Evolutionary conservation across 2,113 vertebrate species (phyloP).

Genomic region (Xyliphius kryptos): DNA sequence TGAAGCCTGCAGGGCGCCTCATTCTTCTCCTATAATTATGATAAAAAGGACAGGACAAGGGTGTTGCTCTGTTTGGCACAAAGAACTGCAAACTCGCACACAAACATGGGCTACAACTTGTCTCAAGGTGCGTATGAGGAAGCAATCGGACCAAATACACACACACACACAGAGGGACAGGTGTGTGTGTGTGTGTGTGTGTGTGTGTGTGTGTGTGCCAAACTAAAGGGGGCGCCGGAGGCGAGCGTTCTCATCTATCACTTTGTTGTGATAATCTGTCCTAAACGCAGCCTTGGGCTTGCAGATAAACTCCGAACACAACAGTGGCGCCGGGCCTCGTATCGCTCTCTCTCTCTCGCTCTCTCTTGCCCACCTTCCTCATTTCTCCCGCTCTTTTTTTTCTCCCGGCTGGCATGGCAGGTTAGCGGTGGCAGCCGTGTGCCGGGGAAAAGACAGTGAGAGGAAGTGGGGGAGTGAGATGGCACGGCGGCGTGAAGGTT

Average conservation of each 20-base stretch:
- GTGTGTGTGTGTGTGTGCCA: background rate
- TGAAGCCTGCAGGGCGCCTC: conserved; percentile 58
- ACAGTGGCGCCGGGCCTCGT: conserved; percentile 20
- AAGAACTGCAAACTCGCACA: conserved; percentile 16
- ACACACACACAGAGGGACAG: conserved; percentile 9
- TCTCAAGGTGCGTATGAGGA: conserved; percentile 24
- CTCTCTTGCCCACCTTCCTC: conserved; percentile 5
- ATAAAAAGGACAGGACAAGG: conserved; percentile 63
- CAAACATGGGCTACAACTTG: conserved; percentile 6
- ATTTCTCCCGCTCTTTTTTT: conserved; percentile 6
- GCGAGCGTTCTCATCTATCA: conserved; percentile 40
- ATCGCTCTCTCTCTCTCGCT: conserved; percentile 1
- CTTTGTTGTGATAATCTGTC: conserved; percentile 47
- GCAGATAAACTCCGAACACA: conserved; percentile 42
- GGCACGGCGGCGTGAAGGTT: conserved; percentile 39
- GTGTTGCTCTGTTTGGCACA: conserved; percentile 31
- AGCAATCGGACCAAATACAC: conserved; percentile 23
- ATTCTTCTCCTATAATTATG: conserved; percentile 72
- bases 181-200: background rate
- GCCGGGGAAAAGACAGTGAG: conserved; percentile 16
- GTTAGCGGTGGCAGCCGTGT: conserved; percentile 18
- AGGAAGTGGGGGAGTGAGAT: conserved; percentile 29
- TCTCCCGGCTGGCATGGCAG: conserved; percentile 14
- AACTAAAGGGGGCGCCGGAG: conserved; percentile 31
- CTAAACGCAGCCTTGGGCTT: conserved; percentile 47